These are phyloP conservation scores for Ptyas mucosa DNA, from an alignment of 2,113 vertebrate species.

Conservation along the genomic window DNA sequence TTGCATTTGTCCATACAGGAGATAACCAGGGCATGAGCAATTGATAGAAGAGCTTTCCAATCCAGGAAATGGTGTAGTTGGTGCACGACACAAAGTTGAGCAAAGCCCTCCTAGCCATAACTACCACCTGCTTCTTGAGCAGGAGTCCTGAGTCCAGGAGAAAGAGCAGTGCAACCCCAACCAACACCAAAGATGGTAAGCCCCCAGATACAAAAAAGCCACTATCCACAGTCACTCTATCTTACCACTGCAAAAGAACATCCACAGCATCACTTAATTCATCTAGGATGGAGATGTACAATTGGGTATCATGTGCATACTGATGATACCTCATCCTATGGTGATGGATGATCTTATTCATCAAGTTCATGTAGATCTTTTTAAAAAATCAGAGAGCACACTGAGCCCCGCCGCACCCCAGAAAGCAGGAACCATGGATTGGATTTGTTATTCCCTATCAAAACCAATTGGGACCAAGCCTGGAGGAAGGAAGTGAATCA, in stretches of 20 bases:
- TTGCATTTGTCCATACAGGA: too few relatives aligned
- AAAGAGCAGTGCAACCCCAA: not conserved
- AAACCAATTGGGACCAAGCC: not conserved
- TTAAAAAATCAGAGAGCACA: not conserved
- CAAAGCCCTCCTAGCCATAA: too few relatives aligned
- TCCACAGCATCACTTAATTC: not conserved
- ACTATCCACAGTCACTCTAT: not conserved
- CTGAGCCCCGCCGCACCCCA: not conserved
- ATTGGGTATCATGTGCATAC: too few relatives aligned
- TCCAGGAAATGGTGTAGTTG: too few relatives aligned
- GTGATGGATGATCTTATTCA: too few relatives aligned
- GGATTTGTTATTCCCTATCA: not conserved
- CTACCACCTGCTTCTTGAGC: too few relatives aligned
- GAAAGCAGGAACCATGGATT: not conserved
- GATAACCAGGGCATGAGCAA: too few relatives aligned
- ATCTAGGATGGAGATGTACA: not conserved
- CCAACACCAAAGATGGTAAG: not conserved
- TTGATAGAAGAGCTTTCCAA: too few relatives aligned
- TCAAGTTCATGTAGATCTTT: not conserved
- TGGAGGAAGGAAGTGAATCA: not conserved
- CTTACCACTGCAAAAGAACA: not conserved
- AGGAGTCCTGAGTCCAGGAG: too few relatives aligned
- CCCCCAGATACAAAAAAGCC: not conserved
- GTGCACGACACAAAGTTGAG: too few relatives aligned
- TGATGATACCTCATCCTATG: too few relatives aligned